Base-by-base conservation (phyloP, 2,888 invertebrate genomes). In the Choreutis nemorana region DNA sequence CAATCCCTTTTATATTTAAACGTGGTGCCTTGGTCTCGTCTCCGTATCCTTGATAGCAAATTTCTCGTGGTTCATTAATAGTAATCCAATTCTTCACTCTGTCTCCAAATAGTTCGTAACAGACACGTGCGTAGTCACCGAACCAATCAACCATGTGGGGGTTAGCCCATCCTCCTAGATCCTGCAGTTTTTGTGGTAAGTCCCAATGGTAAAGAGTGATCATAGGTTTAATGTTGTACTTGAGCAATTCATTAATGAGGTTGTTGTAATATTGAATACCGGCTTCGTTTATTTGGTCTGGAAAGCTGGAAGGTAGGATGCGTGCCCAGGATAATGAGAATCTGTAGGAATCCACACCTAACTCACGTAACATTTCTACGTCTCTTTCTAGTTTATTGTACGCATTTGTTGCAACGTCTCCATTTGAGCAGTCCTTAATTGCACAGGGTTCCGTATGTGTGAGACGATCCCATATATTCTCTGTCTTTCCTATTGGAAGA, bases 271-370 rank as follows among this genome's bases (percentile, higher is more conserved):
- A 18, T 11, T 46, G 35, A 2, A 56, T 55, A 11, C 59, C 64
- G 2, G 70, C 72, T 41, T 75, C 52, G 46, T 86, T 89, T 7
- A 85, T 55, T n/a, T 63, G 43, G 29, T 81, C 65, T 1, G 70
- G 48, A 30, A 77, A 75, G 22, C 83, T 84, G 13, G 71, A 79
- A 0, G 87, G 85, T 27, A 87, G 49, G 12, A 89, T 64, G 14
- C 88, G 61, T 0, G 83, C 41, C 88, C 87, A 88, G 1, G 85
- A 77, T 8, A 84, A 49, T 0, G 84, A 84, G 42, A 84, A 83
- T 20, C 83, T 61, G 47, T 83, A 83, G 39, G 62, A 72, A 33
- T 82, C 62, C 0, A 77, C 45, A 1, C 75, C 77, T 3, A 81
- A 42, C 36, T 77, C 59, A 16, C 63, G 54, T 35, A 81, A 42